Conservation (phyloP, 2,888 invertebrate species). For the Branchellion lobata region DNA sequence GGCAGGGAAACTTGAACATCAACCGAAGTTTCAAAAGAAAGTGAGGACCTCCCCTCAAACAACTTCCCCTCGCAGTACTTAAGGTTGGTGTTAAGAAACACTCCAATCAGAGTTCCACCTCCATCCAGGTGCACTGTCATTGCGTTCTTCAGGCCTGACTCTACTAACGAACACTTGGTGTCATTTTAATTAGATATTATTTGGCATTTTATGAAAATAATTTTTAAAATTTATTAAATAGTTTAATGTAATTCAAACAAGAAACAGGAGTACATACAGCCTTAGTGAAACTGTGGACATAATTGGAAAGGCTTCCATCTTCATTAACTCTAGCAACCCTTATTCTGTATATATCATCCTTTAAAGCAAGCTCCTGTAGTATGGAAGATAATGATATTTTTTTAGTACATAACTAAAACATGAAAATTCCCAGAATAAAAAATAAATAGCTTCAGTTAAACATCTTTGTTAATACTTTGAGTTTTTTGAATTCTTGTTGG, state of each 20-base stretch:
- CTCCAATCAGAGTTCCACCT: slow-evolving; percentile 72
- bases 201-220: no score
- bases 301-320: slow-evolving; percentile 54
- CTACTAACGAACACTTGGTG: slow-evolving; percentile 73
- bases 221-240: no score
- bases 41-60: background rate
- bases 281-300: slow-evolving; percentile 77
- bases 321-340: slow-evolving; percentile 71
- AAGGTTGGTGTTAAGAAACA: slow-evolving; percentile 58
- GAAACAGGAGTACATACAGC: slow-evolving; percentile 68
- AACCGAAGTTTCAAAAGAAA: slow-evolving; percentile 74
- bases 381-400: no score
- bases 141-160: slow-evolving; percentile 75
- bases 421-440: slow-evolving; percentile 6
- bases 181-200: no score
- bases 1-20: slow-evolving; percentile 77
- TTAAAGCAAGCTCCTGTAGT: slow-evolving; percentile 69
- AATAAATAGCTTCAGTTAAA: no score
- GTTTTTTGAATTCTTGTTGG: slow-evolving; percentile 14
- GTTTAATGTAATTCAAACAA: no score
- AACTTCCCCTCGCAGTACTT: slow-evolving; percentile 62
- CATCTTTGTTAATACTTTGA: no score
- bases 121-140: slow-evolving; percentile 79
- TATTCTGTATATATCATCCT: slow-evolving; percentile 75
- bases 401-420: slow-evolving; percentile 39